Evolutionary conservation across 2,113 vertebrate species (phyloP).

Genomic region (Carassius auratus): DNA sequence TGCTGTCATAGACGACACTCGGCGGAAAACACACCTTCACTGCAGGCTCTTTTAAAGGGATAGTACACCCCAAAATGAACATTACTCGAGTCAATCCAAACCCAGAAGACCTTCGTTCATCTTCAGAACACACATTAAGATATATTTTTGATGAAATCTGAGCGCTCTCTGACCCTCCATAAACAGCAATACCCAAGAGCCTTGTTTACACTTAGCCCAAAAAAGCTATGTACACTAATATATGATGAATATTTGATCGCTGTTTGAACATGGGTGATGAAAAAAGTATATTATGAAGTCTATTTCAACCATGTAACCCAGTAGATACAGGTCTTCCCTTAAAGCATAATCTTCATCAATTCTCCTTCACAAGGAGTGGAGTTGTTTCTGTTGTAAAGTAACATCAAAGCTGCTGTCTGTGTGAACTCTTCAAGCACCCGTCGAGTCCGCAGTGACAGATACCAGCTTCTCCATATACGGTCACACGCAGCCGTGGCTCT

Average conservation of each 20-base stretch:
- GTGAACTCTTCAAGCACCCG: neutral
- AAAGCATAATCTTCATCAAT: neutral
- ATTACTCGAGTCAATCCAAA: too few relatives aligned
- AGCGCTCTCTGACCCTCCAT: too few relatives aligned
- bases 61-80: too few relatives aligned
- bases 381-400: neutral
- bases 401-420: neutral
- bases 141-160: too few relatives aligned
- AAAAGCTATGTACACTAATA: too few relatives aligned
- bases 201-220: too few relatives aligned
- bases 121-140: too few relatives aligned
- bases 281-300: neutral
- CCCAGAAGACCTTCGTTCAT: too few relatives aligned
- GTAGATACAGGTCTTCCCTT: neutral
- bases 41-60: neutral
- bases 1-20: neutral
- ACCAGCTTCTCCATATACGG: slow-evolving; percentile 75
- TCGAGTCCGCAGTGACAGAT: neutral
- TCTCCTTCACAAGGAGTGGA: neutral
- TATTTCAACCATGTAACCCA: neutral
- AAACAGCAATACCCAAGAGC: too few relatives aligned
- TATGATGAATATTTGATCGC: neutral
- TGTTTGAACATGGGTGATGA: neutral
- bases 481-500: slow-evolving; percentile 71
- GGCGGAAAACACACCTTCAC: neutral